A percentile compares a stretch with the other conserved stretches of the same genome.
These are phyloP conservation scores for Zenarchopterus dispar DNA, from an alignment of 2,797 vertebrate species.

Conservation along the genomic window DNA sequence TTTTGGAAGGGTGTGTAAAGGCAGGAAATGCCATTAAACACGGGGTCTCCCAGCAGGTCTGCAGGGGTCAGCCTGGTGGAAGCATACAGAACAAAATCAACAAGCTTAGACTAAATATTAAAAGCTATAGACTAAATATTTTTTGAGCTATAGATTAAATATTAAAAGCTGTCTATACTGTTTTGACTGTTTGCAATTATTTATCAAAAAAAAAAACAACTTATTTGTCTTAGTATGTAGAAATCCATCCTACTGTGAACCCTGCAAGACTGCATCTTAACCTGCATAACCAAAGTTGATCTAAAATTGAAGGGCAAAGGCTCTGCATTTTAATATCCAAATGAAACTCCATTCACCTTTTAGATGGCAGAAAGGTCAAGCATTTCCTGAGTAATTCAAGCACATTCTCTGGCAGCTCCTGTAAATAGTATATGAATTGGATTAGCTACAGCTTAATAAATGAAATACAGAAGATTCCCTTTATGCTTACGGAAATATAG, in stretches of 20 bases:
- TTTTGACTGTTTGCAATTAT: too few species aligned
- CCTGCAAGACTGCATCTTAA: too few species aligned
- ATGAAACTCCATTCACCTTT: conserved; percentile 82
- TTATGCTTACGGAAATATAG: too few species aligned
- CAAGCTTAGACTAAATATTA: neutral
- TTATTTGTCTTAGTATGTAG: too few species aligned
- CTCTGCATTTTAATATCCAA: neutral
- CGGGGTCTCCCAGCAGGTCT: conserved; percentile 84
- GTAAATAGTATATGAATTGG: conserved; percentile 19
- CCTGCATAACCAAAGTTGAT: too few species aligned
- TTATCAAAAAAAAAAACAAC: too few species aligned
- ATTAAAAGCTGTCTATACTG: too few species aligned
- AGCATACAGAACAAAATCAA: conserved; percentile 2
- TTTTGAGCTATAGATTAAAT: too few species aligned
- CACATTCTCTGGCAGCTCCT: conserved; percentile 89
- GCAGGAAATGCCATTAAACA: conserved; percentile 86
- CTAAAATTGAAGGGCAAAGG: neutral
- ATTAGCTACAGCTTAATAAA: conserved; percentile 18
- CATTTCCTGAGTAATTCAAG: conserved; percentile 90
- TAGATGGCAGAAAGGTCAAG: conserved; percentile 92
- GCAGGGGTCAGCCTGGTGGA: conserved; percentile 86
- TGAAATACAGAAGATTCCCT: too few species aligned
- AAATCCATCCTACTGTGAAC: too few species aligned
- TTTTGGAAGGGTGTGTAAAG: conserved; percentile 85
- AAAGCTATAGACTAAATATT: too few species aligned